Evolutionary conservation across 1,140 invertebrate species (phyloP), one percentile per base, ranked within the genome.

Genomic region (Gryon sp.): DNA sequence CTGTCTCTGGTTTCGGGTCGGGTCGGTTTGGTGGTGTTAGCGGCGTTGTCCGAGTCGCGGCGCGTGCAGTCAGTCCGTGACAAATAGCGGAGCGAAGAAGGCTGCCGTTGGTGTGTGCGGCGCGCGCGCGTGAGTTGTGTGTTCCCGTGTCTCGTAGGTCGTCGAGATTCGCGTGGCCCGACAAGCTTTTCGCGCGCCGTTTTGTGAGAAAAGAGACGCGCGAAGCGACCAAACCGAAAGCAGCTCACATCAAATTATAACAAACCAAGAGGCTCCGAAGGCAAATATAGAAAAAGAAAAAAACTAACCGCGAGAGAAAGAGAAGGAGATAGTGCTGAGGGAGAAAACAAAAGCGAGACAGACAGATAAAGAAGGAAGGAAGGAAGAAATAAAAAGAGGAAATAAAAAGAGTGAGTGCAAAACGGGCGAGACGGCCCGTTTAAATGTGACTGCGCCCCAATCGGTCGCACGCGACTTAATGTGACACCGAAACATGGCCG

Each of bases 401-500:
- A n/a, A n/a, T n/a, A 6, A 2, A 6, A 16, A 19, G 15, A 19
- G 15, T 18, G 41, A 19, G 43, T 19, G 48, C 26, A 36, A 34
- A 9, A 26, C 57, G 34, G 38, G 70, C 45, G 55, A 53, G 57
- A 75, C 63, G 72, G 57, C 78, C n/a, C n/a, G n/a, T n/a, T n/a
- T n/a, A 80, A 80, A 82, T 82, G 81, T 55, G 63, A 79, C 70
- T 78, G 80, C 73, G 78, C n/a, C 66, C 41, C 40, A 36, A 1
- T 38, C 63, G 50, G 60, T 26, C 24, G 59, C 14, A 32, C 73
- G 72, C 80, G 72, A 85, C 82, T 83, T 78, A 86, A 86, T 82
- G 73, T 68, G 62, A 4, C 20, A 34, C 65, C 43, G 82, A 82
- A 93, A 91, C 90, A 95, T 95, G 94, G 94, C 94, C 91, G 94